Percentiles rank a stretch among this genome's conserved stretches.
Conservation (phyloP, 2,113 vertebrate species). For the Prietella phreatophila region DNA sequence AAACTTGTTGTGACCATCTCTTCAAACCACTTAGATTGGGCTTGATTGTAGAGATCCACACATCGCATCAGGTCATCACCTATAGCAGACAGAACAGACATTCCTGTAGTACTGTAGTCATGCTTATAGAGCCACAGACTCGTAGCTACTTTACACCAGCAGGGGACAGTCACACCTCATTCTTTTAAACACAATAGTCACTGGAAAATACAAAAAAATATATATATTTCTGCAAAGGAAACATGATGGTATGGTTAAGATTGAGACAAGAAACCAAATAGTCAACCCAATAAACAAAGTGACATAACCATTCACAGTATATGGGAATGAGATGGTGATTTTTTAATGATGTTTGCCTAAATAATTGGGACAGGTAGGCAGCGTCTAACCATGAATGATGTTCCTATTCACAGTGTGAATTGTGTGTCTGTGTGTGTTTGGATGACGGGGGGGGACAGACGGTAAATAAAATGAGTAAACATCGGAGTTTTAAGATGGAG, state of each 20-base stretch:
- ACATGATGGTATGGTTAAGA: background rate
- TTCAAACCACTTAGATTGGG: constrained; percentile 98
- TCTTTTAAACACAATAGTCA: background rate
- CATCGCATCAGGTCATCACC: constrained; percentile 97
- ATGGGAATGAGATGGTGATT: constrained; percentile 17
- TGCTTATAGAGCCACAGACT: background rate
- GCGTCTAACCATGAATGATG: constrained; percentile 18
- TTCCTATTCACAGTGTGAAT: constrained; percentile 5
- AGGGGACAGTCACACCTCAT: constrained; percentile 52
- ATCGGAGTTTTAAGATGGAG: background rate
- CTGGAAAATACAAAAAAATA: background rate
- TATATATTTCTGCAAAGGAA: background rate
- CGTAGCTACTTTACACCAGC: constrained; percentile 38
- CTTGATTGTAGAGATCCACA: constrained; percentile 98
- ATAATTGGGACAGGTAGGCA: constrained; percentile 19
- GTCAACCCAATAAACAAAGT: background rate
- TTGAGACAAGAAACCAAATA: background rate
- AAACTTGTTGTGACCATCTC: constrained; percentile 97
- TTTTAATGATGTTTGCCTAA: constrained; percentile 12
- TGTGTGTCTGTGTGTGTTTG: background rate
- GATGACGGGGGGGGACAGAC: too few relatives aligned
- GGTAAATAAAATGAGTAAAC: background rate
- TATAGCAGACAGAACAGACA: constrained; percentile 54
- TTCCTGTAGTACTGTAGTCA: background rate
- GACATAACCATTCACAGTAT: constrained; percentile 18